A percentile compares a stretch with the other conserved stretches of the same genome.
These are phyloP conservation scores for Neosilurus mollespiculum DNA, from an alignment of 2,797 vertebrate species.

Conservation along the genomic window DNA sequence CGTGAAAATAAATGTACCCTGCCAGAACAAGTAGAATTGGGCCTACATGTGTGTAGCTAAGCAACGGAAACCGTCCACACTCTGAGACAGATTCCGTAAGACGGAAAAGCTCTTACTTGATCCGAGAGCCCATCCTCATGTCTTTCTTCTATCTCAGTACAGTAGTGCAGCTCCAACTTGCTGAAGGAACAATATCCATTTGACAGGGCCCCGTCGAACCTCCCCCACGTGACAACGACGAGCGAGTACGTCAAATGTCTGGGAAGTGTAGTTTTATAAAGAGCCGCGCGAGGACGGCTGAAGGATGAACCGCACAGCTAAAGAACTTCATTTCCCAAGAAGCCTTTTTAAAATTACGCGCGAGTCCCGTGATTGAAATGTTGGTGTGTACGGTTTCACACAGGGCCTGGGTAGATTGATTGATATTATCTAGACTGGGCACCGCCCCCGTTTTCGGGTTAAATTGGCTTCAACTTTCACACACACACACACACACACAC, in stretches of 20 bases:
- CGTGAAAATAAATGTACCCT: background rate
- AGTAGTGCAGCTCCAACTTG: background rate
- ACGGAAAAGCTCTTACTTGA: background rate
- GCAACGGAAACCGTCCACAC: background rate
- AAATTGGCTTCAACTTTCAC: too few relatives aligned
- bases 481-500: too few relatives aligned
- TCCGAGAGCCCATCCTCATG: conserved; percentile 18
- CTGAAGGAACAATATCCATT: conserved; percentile 2
- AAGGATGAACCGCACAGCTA: background rate
- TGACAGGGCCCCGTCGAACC: conserved; percentile 3
- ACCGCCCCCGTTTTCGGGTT: too few relatives aligned
- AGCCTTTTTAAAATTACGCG: background rate
- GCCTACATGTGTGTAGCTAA: background rate
- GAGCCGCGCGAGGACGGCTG: background rate
- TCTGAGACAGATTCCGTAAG: background rate
- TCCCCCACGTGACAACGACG: background rate
- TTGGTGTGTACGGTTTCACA: too few relatives aligned
- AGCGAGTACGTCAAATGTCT: background rate
- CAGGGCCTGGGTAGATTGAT: too few relatives aligned
- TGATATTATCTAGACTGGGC: too few relatives aligned
- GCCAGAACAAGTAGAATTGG: background rate
- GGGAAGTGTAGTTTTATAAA: conserved; percentile 21
- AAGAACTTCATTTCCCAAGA: conserved; percentile 20
- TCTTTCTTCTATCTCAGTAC: background rate
- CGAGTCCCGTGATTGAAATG: background rate